A percentile compares a stretch with the other conserved stretches of the same genome.
Conservation (phyloP, 2,888 invertebrate species). For the Leptopilina drosophilae region DNA sequence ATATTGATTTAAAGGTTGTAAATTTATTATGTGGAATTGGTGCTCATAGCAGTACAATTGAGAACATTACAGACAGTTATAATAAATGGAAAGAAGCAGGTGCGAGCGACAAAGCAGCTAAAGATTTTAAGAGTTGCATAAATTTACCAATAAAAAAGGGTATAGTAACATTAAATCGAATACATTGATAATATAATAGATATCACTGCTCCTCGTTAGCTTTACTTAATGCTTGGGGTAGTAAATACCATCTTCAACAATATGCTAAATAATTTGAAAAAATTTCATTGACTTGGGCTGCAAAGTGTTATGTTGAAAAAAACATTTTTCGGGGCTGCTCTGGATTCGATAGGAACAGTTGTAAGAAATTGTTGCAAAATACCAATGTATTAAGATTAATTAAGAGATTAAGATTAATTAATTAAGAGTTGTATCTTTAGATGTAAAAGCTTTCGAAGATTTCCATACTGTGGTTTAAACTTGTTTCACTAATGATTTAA, state of each 20-base stretch:
- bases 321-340: conserved; percentile 8
- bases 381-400: conserved; percentile 10
- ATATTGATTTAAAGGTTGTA: too few species aligned
- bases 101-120: background rate
- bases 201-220: conserved; percentile 40
- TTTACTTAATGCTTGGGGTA: conserved; percentile 41
- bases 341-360: conserved; percentile 1
- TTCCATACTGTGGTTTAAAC: background rate
- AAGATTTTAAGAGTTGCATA: conserved; percentile 22
- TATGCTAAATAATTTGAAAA: conserved; percentile 33
- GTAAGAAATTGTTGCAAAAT: conserved; percentile 20
- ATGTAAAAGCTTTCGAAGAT: background rate
- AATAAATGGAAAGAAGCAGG: too few species aligned
- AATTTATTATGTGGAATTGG: too few species aligned
- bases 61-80: too few species aligned
- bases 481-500: too few species aligned
- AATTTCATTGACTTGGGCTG: conserved; percentile 4
- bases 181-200: conserved; percentile 38
- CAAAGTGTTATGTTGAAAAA: conserved; percentile 10
- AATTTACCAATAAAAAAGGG: background rate
- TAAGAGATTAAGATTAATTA: too few species aligned
- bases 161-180: background rate
- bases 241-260: conserved; percentile 38
- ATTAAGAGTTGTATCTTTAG: background rate
- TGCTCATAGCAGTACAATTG: too few species aligned